phyloP scores from a whole-genome alignment of 2,888 invertebrate species.

The Mimumesa dahlbomi region DNA sequence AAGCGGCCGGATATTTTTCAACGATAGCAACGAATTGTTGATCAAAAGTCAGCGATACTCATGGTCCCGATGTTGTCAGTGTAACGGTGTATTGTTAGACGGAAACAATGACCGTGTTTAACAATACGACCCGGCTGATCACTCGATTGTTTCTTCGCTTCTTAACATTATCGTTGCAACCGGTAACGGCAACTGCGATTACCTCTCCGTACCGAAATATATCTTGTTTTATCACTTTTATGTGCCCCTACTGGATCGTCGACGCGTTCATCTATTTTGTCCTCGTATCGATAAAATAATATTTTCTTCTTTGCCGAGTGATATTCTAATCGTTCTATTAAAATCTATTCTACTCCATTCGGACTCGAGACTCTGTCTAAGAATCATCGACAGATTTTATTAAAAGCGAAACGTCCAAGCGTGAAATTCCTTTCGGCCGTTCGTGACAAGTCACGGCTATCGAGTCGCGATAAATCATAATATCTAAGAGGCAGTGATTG shows the following conservation, averaged over 20 bases:
- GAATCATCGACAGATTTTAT: too few relatives aligned
- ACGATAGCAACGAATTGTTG: conserved; percentile 69
- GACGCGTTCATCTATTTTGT: too few relatives aligned
- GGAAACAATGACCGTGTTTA: conserved; percentile 75
- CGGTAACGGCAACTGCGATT: conserved; percentile 33
- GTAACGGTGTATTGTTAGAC: conserved; percentile 74
- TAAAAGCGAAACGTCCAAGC: neutral
- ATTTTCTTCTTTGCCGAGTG: too few relatives aligned
- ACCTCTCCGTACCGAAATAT: neutral
- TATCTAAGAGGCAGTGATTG: conserved; percentile 8
- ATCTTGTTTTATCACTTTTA: too few relatives aligned
- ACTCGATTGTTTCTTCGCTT: conserved; percentile 71
- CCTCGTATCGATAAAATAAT: too few relatives aligned
- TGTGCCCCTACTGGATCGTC: too few relatives aligned
- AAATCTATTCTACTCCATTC: too few relatives aligned
- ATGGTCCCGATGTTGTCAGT: conserved; percentile 66
- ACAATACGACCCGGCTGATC: conserved; percentile 68
- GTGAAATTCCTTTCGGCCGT: conserved; percentile 6
- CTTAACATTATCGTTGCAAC: conserved; percentile 53
- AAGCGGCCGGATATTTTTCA: conserved; percentile 71
- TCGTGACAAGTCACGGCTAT: conserved; percentile 23
- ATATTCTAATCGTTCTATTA: too few relatives aligned
- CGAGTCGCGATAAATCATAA: conserved; percentile 38
- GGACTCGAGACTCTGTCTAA: too few relatives aligned
- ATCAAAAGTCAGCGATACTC: conserved; percentile 64